A percentile compares a stretch with the other conserved stretches of the same genome.
phyloP scores from a whole-genome alignment of 2,113 vertebrate species.

The Pangasianodon gigas region DNA sequence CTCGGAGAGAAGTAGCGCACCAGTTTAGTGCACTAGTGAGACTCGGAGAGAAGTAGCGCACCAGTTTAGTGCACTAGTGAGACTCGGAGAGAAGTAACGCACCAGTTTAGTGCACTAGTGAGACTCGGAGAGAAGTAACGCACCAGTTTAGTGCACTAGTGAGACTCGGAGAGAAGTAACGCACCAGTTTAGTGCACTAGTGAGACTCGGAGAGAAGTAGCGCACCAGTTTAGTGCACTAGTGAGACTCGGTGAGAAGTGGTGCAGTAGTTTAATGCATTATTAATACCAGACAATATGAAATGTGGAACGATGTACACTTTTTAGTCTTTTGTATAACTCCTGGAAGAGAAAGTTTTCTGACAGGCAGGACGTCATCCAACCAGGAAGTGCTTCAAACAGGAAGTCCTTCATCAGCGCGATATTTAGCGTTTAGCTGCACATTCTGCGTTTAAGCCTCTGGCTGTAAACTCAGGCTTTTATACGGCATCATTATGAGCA shows the following conservation, averaged over 20 bases:
- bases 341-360: neutral
- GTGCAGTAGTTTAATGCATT: neutral
- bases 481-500: constrained; percentile 72
- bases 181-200: too few relatives aligned
- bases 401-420: constrained; percentile 17
- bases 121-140: too few relatives aligned
- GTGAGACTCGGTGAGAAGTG: neutral
- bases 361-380: neutral
- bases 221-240: neutral
- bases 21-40: neutral
- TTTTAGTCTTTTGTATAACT: neutral
- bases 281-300: neutral
- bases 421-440: constrained; percentile 49
- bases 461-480: constrained; percentile 55
- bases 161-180: neutral
- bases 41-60: neutral
- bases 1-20: neutral
- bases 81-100: too few relatives aligned
- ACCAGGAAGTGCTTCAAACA: constrained; percentile 20
- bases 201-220: neutral
- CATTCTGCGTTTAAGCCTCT: constrained; percentile 37
- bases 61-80: neutral
- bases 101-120: too few relatives aligned
- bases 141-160: too few relatives aligned
- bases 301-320: neutral